A percentile compares a stretch with the other conserved stretches of the same genome.
Evolutionary conservation across 2,797 vertebrate species (phyloP).

Genomic region (Sebastes steindachneri): DNA sequence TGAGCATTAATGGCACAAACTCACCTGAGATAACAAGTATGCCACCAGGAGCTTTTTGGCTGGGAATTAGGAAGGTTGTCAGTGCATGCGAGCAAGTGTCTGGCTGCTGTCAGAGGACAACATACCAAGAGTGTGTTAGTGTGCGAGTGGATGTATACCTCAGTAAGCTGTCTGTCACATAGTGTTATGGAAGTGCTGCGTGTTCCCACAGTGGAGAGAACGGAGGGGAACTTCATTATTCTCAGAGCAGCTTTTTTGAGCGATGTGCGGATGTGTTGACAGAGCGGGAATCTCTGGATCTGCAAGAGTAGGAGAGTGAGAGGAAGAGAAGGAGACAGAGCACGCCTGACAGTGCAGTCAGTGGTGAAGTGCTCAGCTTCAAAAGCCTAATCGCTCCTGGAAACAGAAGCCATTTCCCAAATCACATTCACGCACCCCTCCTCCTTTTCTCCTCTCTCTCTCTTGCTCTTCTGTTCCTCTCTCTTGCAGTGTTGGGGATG

Average conservation of each 20-base stretch:
- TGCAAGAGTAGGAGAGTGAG: constrained; percentile 43
- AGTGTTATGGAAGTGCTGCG: constrained; percentile 56
- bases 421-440: constrained; percentile 52
- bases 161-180: constrained; percentile 61
- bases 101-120: constrained; percentile 26
- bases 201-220: constrained; percentile 57
- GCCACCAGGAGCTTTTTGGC: constrained; percentile 18
- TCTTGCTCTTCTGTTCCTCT: constrained; percentile 13
- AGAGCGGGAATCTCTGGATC: constrained; percentile 59
- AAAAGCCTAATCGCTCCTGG: constrained; percentile 74
- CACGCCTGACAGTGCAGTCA: constrained; percentile 66
- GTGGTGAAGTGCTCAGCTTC: constrained; percentile 71
- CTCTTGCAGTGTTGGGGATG: constrained; percentile 25
- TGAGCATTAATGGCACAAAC: constrained; percentile 43
- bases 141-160: constrained; percentile 1
- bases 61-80: neutral
- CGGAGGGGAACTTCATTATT: constrained; percentile 75
- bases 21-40: constrained; percentile 54
- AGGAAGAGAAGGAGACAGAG: constrained; percentile 45
- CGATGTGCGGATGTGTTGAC: constrained; percentile 63
- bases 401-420: constrained; percentile 80
- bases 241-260: constrained; percentile 64
- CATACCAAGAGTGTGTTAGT: constrained; percentile 10
- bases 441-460: constrained; percentile 45
- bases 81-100: constrained; percentile 26